A percentile compares a stretch with the other conserved stretches of the same genome.
Conservation (phyloP, 2,888 invertebrate genomes). For the Tryphoninae sp. region DNA sequence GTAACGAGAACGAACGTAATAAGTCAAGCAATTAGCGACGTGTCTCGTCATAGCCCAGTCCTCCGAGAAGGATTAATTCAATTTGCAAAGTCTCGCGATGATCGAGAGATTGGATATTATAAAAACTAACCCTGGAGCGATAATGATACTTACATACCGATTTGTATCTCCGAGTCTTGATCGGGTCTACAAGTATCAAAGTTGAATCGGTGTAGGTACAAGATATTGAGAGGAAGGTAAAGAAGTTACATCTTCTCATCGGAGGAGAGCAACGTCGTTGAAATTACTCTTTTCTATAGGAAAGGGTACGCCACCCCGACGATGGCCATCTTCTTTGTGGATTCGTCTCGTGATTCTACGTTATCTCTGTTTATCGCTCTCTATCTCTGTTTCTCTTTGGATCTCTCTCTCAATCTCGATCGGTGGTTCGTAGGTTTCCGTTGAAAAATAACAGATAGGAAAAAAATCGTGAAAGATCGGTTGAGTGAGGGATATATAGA, state of each 20-base stretch:
- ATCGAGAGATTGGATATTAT: too few species aligned
- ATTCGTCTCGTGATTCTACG: neutral
- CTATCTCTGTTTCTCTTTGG: conserved; percentile 2
- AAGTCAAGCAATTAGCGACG: conserved; percentile 45
- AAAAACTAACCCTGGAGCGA: too few species aligned
- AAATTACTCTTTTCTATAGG: conserved; percentile 48
- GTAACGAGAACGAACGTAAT: conserved; percentile 31
- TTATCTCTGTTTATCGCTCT: neutral
- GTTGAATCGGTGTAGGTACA: neutral
- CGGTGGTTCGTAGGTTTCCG: conserved; percentile 15
- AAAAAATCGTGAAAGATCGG: conserved; percentile 8
- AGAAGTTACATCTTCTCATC: neutral
- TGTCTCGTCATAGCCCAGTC: conserved; percentile 17
- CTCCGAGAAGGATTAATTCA: neutral
- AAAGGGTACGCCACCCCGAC: conserved; percentile 18
- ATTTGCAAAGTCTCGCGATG: neutral
- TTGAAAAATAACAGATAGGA: conserved; percentile 10
- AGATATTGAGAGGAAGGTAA: neutral
- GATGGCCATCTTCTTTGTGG: conserved; percentile 34
- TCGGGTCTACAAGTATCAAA: neutral
- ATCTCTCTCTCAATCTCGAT: conserved; percentile 5
- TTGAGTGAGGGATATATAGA: neutral
- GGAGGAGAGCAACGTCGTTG: conserved; percentile 15
- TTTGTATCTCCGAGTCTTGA: neutral
- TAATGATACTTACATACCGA: too few species aligned